Base-by-base conservation (phyloP, 1,140 invertebrate genomes). In the Ptiloglossa arizonensis region DNA sequence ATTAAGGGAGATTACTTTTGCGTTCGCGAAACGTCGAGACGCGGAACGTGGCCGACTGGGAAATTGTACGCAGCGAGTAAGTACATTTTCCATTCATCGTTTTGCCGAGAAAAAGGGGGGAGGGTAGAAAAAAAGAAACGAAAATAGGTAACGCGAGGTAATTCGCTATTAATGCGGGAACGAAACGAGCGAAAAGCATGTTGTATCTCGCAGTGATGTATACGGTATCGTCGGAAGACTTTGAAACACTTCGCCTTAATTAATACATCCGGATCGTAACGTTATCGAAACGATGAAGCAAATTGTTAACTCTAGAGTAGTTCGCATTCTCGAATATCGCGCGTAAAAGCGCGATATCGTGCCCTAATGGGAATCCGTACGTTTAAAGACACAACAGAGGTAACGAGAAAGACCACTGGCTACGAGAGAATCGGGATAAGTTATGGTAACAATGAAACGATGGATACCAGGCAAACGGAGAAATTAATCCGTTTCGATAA, bases 321-420 rank as follows among this genome's bases (percentile, higher is more conserved):
- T 73, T 66, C 19, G 60, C 71, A 29, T n/a, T 29, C 71, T 66
- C 46, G 46, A 24, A 73, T 73, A 52, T 73, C 60, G 13, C 27
- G 57, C 54, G 46, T 62, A 52, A 57, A 59, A 59, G 29, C 52
- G 52, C 29, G 64, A 75, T 56, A 57, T 57, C 73, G 41, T 57
- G 15, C 52, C 3, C 41, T 68, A 75, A 68, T 56, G 73, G 48
- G 50, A 69, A 1, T 9, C 35, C 15, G 32, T 15, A 27, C 44
- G 38, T 69, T 75, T 68, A 56, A 67, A 59, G 64, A 69, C 66
- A 73, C 35, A 73, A 73, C 59, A 41, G 60, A n/a, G 54, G 63
- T 73, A 73, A 73, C 54, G 71, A 66, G 24, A 64, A 52, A 27
- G 38, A 19, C 32, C 15, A n/a, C 60, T 50, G 35, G 35, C 50